Percentiles rank a stretch among this genome's conserved stretches.
Evolutionary conservation across 2,113 vertebrate genomes (phyloP).

Genomic region (Ammospiza caudacuta): DNA sequence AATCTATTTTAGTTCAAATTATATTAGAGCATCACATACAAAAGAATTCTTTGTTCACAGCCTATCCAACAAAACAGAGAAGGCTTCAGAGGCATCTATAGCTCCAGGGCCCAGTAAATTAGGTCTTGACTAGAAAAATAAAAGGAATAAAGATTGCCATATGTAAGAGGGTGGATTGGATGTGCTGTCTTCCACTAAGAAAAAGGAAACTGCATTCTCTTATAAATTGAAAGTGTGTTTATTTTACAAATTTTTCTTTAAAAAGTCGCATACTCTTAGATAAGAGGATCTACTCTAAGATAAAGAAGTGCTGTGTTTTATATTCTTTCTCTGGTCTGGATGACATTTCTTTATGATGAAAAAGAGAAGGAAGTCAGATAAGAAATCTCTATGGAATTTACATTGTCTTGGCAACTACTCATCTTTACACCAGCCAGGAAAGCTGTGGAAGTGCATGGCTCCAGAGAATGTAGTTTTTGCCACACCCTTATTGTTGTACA

Average conservation of each 20-base stretch:
- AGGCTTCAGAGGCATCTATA: neutral
- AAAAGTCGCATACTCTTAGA: neutral
- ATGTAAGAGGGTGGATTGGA: neutral
- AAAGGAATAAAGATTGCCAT: conserved; percentile 10
- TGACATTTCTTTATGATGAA: neutral
- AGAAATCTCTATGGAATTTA: neutral
- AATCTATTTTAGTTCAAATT: conserved; percentile 49
- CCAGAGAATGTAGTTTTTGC: neutral
- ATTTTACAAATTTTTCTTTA: neutral
- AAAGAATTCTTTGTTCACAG: conserved; percentile 38
- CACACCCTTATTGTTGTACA: neutral
- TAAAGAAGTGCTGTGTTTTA: neutral
- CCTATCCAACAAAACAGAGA: neutral
- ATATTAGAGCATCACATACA: neutral
- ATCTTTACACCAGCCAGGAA: neutral
- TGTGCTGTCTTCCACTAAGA: neutral
- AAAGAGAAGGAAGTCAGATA: neutral
- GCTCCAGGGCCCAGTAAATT: conserved; percentile 39
- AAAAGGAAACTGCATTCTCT: neutral
- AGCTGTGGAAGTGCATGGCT: neutral
- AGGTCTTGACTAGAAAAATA: conserved; percentile 32
- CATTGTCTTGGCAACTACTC: neutral
- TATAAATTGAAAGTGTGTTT: neutral
- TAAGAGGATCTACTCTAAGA: neutral
- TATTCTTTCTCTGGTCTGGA: neutral